Conservation (phyloP, 2,888 invertebrate genomes). For the Papilio protenor region DNA sequence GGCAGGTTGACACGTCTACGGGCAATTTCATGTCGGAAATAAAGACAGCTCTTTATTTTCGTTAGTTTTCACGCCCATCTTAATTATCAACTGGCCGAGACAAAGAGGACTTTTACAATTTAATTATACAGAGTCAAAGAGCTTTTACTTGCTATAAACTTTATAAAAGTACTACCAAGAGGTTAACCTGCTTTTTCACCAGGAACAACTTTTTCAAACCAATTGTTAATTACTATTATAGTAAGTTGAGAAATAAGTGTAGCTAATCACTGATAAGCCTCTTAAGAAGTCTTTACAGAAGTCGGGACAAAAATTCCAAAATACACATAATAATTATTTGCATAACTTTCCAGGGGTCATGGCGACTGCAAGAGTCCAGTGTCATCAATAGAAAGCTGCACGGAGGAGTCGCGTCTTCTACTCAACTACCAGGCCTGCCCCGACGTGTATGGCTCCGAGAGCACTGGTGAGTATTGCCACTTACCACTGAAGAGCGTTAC, state of each 20-base stretch:
- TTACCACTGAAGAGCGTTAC: background rate
- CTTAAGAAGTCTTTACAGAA: background rate
- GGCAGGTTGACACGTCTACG: slow-evolving; percentile 19
- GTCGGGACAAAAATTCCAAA: background rate
- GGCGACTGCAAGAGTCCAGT: slow-evolving; percentile 95
- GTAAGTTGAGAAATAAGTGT: background rate
- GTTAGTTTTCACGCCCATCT: slow-evolving; percentile 23
- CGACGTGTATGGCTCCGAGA: slow-evolving; percentile 95
- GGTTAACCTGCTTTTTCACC: background rate
- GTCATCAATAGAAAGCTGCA: slow-evolving; percentile 95
- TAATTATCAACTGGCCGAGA: slow-evolving; percentile 13
- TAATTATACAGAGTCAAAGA: background rate
- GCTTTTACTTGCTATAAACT: slow-evolving; percentile 8
- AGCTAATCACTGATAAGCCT: background rate
- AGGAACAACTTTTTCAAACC: background rate
- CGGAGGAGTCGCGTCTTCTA: slow-evolving; percentile 94
- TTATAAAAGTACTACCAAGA: background rate
- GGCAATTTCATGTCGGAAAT: slow-evolving; percentile 39
- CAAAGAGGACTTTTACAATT: slow-evolving; percentile 11
- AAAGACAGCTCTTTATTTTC: slow-evolving; percentile 29
- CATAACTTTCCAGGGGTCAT: slow-evolving; percentile 86
- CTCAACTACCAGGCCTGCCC: slow-evolving; percentile 97
- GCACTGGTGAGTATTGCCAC: slow-evolving; percentile 87
- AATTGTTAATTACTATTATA: background rate
- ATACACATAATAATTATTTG: background rate